phyloP scores from a whole-genome alignment of 2,888 invertebrate species.

The Drosophila tripunctata region DNA sequence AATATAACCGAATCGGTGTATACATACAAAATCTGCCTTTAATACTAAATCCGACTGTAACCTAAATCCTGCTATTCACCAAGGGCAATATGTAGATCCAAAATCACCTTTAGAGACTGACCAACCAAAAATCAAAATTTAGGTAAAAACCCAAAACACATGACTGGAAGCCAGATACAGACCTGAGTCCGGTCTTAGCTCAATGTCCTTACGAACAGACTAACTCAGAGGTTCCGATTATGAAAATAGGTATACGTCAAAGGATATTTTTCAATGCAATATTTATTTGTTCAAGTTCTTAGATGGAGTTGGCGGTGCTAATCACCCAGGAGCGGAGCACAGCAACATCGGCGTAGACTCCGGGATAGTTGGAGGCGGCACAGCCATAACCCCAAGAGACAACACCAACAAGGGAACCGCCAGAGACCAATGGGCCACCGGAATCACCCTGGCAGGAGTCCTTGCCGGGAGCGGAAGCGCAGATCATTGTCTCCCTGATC shows the following conservation, averaged over 20 bases:
- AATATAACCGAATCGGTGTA: too few species aligned
- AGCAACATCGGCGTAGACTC: slow-evolving; percentile 72
- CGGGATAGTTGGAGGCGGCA: slow-evolving; percentile 66
- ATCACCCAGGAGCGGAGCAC: slow-evolving; percentile 55
- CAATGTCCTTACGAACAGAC: too few species aligned
- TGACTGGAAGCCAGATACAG: too few species aligned
- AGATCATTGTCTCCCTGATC: slow-evolving; percentile 62
- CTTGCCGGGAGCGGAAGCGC: slow-evolving; percentile 62
- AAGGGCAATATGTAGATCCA: too few species aligned
- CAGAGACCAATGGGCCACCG: slow-evolving; percentile 78
- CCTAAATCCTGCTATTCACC: too few species aligned
- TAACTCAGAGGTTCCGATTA: not conserved
- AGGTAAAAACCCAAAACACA: too few species aligned
- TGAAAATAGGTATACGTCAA: not conserved
- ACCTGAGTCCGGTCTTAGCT: too few species aligned
- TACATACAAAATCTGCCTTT: too few species aligned
- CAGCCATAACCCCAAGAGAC: slow-evolving; percentile 81
- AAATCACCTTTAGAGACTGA: too few species aligned
- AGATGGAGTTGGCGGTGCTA: slow-evolving; percentile 23
- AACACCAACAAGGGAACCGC: slow-evolving; percentile 68
- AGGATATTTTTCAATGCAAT: not conserved
- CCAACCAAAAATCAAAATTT: too few species aligned
- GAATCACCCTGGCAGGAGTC: slow-evolving; percentile 81
- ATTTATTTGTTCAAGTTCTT: slow-evolving; percentile 35
- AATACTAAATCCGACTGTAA: too few species aligned